Evolutionary conservation across 1,140 invertebrate genomes (phyloP), one percentile per base, ranked within the genome.

Genomic region (Drosophila sechellia): DNA sequence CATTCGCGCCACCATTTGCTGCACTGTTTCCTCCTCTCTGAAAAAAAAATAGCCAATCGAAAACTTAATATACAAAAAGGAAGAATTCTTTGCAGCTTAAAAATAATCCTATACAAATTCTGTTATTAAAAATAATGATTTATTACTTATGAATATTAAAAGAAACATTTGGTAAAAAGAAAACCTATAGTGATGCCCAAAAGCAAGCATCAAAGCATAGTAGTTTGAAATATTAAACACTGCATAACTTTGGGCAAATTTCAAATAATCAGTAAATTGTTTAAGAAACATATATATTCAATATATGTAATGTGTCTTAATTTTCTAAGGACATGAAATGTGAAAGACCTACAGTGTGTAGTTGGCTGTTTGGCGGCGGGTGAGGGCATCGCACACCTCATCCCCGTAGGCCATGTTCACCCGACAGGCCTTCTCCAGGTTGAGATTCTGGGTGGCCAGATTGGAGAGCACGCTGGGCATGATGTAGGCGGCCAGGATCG

Each of bases 351-450:
- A 92, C 91, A 92, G 79, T 13, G 95, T 95, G 53, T 95, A 96
- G 77, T 96, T 96, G 5, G 93, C 93, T 13, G 95, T 96, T 68
- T 96, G 93, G 80, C 96, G 93, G 40, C 93, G 93, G 2, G 95
- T 94, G 13, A 97, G 90, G 0, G 95, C 95, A 69, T 95, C 94
- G 89, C 96, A 97, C 1, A 97, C 93, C 53, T 95, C 94, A 43
- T 94, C 94, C 1, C 94, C 93, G 70, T 96, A 96, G 11, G 92
- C 93, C 58, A 97, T 93, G 92, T 97, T 97, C 0, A 97, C 96
- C 56, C 96, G 93, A 81, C 96, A 97, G 0, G 96, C 96, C 92
- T 97, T 97, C 91, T 97, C 96, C 77, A 97, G 93, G 80, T 96
- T 96, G 13, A 97, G 93, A 92, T 97, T 96, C 91, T 96, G 96